A percentile compares a stretch with the other conserved stretches of the same genome.
Evolutionary conservation across 2,888 invertebrate genomes (phyloP).

Genomic region (Diarsia rubi): DNA sequence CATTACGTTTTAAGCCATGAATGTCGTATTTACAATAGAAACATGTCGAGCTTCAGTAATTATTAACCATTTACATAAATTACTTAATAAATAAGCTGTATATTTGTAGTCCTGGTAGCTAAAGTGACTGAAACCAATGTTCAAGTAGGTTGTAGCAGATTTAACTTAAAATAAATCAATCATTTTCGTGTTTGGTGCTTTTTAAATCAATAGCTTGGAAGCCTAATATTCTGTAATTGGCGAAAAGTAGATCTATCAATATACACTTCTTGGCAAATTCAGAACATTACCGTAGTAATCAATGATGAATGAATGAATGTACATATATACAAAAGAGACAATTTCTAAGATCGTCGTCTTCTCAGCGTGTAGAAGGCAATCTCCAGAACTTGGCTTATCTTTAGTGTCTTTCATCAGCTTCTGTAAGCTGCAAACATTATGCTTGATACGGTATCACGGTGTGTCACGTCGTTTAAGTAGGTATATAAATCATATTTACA

Average conservation of each 20-base stretch:
- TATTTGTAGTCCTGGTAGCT: neutral
- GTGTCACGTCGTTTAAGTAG: neutral
- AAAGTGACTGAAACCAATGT: neutral
- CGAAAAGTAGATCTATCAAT: neutral
- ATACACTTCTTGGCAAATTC: too few relatives aligned
- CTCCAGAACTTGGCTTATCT: neutral
- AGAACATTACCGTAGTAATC: neutral
- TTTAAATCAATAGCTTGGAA: neutral
- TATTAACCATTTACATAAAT: constrained; percentile 5
- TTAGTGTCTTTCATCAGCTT: neutral
- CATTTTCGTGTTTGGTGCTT: neutral
- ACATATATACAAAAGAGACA: neutral
- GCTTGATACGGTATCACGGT: neutral
- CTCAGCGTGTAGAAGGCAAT: neutral
- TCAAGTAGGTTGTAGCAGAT: neutral
- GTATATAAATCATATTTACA: neutral
- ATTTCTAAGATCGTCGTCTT: neutral
- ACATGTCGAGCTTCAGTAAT: neutral
- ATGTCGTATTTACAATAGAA: constrained; percentile 21
- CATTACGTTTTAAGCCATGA: constrained; percentile 17
- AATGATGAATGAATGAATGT: neutral
- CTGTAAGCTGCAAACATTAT: neutral
- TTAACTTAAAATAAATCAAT: neutral
- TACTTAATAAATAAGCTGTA: neutral
- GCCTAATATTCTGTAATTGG: neutral